Conservation (phyloP, 2,113 vertebrate species). For the Monopterus albus region DNA sequence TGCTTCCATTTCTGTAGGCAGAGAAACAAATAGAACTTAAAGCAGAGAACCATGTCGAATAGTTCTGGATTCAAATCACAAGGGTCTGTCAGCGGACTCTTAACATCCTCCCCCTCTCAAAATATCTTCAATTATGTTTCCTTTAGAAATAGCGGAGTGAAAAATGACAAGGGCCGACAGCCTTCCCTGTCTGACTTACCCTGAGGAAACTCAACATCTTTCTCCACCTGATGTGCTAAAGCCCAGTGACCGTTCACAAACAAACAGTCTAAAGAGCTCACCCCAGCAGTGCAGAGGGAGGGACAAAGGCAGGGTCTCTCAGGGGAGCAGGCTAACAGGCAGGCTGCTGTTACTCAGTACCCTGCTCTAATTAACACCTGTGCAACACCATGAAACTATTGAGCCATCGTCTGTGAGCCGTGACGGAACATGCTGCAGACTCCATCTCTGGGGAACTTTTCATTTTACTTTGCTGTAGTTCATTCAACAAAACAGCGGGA, state of each 20-base stretch:
- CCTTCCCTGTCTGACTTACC: slow-evolving; percentile 2
- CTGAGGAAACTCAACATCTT: slow-evolving; percentile 34
- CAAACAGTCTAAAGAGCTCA: slow-evolving; percentile 14
- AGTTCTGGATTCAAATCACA: slow-evolving; percentile 13
- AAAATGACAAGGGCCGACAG: neutral
- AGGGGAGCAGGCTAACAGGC: slow-evolving; percentile 17
- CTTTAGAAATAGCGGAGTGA: slow-evolving; percentile 12
- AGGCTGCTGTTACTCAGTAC: slow-evolving; percentile 5
- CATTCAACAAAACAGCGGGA: neutral
- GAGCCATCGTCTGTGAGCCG: slow-evolving; percentile 35
- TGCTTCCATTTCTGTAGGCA: slow-evolving; percentile 94
- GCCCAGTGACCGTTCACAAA: neutral
- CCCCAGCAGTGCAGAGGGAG: slow-evolving; percentile 21
- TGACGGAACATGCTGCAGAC: slow-evolving; percentile 9
- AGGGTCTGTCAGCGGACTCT: neutral
- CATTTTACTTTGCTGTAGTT: neutral
- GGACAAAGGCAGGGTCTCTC: slow-evolving; percentile 5
- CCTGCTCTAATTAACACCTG: slow-evolving; percentile 66
- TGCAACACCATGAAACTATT: slow-evolving; percentile 58
- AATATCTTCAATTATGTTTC: slow-evolving; percentile 2
- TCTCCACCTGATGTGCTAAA: slow-evolving; percentile 7
- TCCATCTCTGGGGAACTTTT: slow-evolving; percentile 16
- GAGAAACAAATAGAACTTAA: slow-evolving; percentile 33
- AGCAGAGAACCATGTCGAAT: neutral
- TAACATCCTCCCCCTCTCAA: neutral